Conservation (phyloP, 2,797 vertebrate genomes). For the Phoeniculus purpureus region DNA sequence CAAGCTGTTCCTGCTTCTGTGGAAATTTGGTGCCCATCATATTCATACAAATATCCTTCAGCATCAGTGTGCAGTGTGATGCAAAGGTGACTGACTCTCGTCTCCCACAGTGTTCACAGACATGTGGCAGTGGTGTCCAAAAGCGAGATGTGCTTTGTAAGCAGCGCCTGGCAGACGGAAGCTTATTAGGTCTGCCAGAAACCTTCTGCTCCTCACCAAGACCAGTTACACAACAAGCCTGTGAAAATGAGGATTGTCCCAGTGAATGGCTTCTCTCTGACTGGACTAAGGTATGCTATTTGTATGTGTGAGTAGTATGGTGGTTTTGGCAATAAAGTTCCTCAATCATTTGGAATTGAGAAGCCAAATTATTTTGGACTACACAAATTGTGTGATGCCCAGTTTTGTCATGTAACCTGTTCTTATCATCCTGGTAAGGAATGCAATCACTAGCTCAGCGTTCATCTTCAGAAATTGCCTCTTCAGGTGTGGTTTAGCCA, state of each 20-base stretch:
- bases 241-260: slow-evolving; percentile 85
- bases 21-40: no score
- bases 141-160: slow-evolving; percentile 86
- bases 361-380: not conserved
- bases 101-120: slow-evolving; percentile 87
- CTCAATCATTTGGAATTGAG: not conserved
- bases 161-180: slow-evolving; percentile 92
- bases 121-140: slow-evolving; percentile 87
- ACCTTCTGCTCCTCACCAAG: slow-evolving; percentile 85
- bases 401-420: not conserved
- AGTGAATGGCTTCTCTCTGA: slow-evolving; percentile 87
- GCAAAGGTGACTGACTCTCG: not conserved
- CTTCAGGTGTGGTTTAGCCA: not conserved
- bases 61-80: not conserved
- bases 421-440: not conserved
- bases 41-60: no score
- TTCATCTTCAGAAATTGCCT: not conserved
- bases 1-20: no score
- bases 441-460: not conserved
- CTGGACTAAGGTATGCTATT: slow-evolving; percentile 87
- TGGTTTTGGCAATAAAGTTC: not conserved
- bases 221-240: slow-evolving; percentile 79
- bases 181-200: slow-evolving; percentile 88
- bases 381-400: fast-evolving
- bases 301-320: not conserved